Percentiles rank a stretch among this genome's conserved stretches.
Conservation (phyloP, 2,113 vertebrate species). For the Nesoenas mayeri region DNA sequence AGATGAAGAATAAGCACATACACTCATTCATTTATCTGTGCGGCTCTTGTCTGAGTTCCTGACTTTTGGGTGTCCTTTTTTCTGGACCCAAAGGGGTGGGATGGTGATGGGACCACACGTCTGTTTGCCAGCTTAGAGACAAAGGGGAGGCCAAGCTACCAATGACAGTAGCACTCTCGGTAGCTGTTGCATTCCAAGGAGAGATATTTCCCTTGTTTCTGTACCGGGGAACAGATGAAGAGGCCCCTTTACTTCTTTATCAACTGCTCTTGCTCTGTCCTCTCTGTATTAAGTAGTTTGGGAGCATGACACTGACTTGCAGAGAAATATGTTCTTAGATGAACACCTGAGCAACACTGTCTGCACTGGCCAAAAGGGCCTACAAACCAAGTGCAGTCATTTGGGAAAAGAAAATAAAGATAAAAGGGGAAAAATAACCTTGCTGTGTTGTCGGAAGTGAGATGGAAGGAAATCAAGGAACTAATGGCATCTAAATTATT, state of each 20-base stretch:
- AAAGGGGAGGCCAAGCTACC: not conserved
- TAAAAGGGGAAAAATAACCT: not conserved
- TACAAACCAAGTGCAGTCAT: not conserved
- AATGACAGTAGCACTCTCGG: not conserved
- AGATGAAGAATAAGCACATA: not conserved
- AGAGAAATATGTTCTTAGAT: not conserved
- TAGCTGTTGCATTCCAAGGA: not conserved
- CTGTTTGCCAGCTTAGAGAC: not conserved
- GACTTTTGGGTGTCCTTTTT: not conserved
- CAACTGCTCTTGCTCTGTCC: not conserved
- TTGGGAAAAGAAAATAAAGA: not conserved
- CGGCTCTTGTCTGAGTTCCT: not conserved
- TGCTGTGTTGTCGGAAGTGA: not conserved
- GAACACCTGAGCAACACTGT: not conserved
- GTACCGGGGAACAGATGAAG: not conserved
- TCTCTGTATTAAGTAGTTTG: not conserved
- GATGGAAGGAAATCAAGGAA: not conserved
- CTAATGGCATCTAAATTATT: not conserved
- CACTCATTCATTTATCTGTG: not conserved
- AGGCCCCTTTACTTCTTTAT: not conserved
- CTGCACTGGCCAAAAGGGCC: not conserved
- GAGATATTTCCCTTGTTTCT: not conserved
- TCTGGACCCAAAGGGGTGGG: not conserved
- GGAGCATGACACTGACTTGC: not conserved
- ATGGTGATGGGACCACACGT: too few relatives aligned